Evolutionary conservation across 2,113 vertebrate genomes (phyloP).

Genomic region (Boleophthalmus pectinirostris): DNA sequence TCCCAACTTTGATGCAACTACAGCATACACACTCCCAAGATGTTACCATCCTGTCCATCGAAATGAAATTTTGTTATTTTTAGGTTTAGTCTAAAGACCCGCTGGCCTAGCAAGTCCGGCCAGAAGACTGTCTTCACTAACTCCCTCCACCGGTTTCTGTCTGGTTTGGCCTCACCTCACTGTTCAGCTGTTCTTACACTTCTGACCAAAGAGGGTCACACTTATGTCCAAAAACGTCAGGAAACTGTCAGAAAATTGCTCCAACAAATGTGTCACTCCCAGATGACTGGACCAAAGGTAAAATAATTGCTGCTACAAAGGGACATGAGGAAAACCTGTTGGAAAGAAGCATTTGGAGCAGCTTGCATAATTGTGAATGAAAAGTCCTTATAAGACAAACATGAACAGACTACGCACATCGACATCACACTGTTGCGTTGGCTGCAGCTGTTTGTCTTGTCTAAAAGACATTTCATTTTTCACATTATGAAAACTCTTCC

Average conservation of each 20-base stretch:
- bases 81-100: conserved; percentile 83
- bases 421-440: too few relatives aligned
- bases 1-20: background rate
- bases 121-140: conserved; percentile 78
- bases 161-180: conserved; percentile 79
- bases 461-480: background rate
- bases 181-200: conserved; percentile 74
- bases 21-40: background rate
- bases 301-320: background rate
- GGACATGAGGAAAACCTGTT: background rate
- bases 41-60: background rate
- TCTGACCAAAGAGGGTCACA: conserved; percentile 55
- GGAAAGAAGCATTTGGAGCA: too few relatives aligned
- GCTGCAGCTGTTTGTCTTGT: background rate
- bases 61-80: background rate
- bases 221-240: conserved; percentile 77
- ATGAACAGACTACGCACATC: too few relatives aligned
- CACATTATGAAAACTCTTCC: background rate
- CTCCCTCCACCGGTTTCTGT: conserved; percentile 83
- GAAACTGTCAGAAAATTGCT: conserved; percentile 71
- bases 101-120: conserved; percentile 82
- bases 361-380: too few relatives aligned
- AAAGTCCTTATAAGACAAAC: too few relatives aligned
- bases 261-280: conserved; percentile 68
- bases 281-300: conserved; percentile 86